phyloP scores from a whole-genome alignment of 2,797 vertebrate species.

The Geotrypetes seraphini region DNA sequence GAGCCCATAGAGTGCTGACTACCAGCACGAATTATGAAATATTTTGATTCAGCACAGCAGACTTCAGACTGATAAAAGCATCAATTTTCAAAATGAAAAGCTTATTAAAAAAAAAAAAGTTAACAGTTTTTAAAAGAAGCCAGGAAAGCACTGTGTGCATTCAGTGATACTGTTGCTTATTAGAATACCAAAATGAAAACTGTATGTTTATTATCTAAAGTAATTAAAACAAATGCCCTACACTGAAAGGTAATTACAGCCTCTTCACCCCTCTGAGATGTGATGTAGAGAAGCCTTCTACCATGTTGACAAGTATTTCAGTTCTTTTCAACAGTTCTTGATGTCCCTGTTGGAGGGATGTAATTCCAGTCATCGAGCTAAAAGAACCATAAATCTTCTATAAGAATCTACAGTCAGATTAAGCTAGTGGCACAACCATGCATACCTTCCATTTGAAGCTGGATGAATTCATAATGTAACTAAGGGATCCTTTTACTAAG shows the following conservation, averaged over 20 bases:
- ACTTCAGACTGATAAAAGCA: no score
- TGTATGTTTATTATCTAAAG: slow-evolving; percentile 30
- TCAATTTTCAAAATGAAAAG: no score
- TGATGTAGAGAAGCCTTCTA: slow-evolving; percentile 74
- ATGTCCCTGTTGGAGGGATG: slow-evolving; percentile 82
- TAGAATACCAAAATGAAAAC: slow-evolving; percentile 4
- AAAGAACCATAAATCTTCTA: slow-evolving; percentile 64
- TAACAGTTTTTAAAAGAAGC: no score
- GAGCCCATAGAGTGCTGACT: no score
- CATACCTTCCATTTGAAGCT: slow-evolving; percentile 32
- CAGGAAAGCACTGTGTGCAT: no score
- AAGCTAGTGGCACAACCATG: slow-evolving; percentile 49
- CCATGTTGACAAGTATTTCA: slow-evolving; percentile 90
- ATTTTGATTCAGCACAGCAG: no score
- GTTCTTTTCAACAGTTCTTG: slow-evolving; percentile 92
- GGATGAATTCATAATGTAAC: slow-evolving; percentile 79
- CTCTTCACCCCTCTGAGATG: slow-evolving; percentile 71
- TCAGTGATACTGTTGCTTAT: no score
- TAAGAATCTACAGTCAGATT: slow-evolving; percentile 65
- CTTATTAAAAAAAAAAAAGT: no score
- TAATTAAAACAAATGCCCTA: slow-evolving; percentile 64
- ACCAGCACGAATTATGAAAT: no score
- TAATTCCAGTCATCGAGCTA: slow-evolving; percentile 68
- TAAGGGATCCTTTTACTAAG: no score
- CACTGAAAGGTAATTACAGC: slow-evolving; percentile 76